Evolutionary conservation across 2,888 invertebrate species (phyloP).

Genomic region (Prostheceraeus crozeri): DNA sequence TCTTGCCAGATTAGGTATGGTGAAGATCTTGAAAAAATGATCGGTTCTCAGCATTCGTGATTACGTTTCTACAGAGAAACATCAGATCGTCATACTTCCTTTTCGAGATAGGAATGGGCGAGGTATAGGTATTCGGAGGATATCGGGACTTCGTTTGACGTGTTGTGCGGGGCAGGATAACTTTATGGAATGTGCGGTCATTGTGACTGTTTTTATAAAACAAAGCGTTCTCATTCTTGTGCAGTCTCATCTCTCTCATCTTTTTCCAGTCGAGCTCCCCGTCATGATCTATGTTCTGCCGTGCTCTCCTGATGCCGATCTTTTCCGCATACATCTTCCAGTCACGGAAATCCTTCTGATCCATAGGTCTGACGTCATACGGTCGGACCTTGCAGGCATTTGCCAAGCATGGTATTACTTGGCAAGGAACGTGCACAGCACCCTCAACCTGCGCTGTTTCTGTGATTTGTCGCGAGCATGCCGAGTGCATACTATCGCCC

Average conservation of each 20-base stretch:
- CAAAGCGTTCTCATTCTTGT: slow-evolving; percentile 22
- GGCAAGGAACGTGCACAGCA: slow-evolving; percentile 1
- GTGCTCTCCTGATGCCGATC: slow-evolving; percentile 20
- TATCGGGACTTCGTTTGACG: slow-evolving; percentile 16
- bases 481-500: slow-evolving; percentile 26
- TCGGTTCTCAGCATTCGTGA: slow-evolving; percentile 18
- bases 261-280: slow-evolving; percentile 23
- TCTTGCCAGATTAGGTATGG: no score
- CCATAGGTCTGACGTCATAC: not conserved
- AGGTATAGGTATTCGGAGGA: slow-evolving; percentile 15
- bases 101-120: slow-evolving; percentile 7
- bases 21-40: slow-evolving; percentile 25
- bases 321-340: slow-evolving; percentile 23
- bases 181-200: slow-evolving; percentile 1
- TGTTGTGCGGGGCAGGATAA: slow-evolving; percentile 22
- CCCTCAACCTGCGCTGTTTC: slow-evolving; percentile 12
- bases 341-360: not conserved
- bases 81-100: slow-evolving; percentile 15
- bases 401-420: slow-evolving; percentile 5
- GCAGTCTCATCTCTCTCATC: slow-evolving; percentile 15
- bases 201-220: slow-evolving; percentile 28
- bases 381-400: not conserved
- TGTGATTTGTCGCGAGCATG: not conserved
- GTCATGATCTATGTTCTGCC: not conserved
- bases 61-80: slow-evolving; percentile 15